These are phyloP conservation scores for Cryptus armator DNA, from an alignment of 2,888 invertebrate genomes.

Conservation along the genomic window DNA sequence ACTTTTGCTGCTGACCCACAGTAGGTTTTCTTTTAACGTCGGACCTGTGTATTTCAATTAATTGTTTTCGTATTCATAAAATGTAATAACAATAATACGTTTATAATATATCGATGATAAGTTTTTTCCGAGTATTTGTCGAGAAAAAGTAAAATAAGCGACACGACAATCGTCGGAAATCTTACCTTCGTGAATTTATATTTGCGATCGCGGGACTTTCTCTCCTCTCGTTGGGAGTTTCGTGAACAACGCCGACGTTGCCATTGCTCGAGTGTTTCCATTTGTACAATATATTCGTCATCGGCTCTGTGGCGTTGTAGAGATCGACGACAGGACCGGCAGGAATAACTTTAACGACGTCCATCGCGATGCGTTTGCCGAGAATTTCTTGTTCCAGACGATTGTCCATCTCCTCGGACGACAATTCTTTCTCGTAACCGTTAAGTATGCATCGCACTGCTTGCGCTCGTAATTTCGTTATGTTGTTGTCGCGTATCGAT, in stretches of 20 bases:
- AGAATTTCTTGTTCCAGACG: constrained; percentile 90
- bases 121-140: not conserved
- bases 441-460: constrained; percentile 92
- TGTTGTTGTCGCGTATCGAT: constrained; percentile 88
- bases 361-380: constrained; percentile 88
- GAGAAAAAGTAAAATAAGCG: not conserved
- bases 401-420: constrained; percentile 87
- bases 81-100: not conserved
- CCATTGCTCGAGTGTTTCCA: constrained; percentile 56
- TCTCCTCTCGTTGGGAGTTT: constrained; percentile 42
- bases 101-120: not conserved
- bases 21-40: constrained; percentile 72
- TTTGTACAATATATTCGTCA: constrained; percentile 58
- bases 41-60: constrained; percentile 72
- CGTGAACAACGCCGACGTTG: constrained; percentile 38
- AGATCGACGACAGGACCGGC: constrained; percentile 88
- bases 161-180: not conserved
- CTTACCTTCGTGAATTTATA: constrained; percentile 60
- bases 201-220: constrained; percentile 41
- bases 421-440: constrained; percentile 87
- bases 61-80: constrained; percentile 29
- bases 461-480: constrained; percentile 89
- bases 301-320: constrained; percentile 84
- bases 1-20: constrained; percentile 73
- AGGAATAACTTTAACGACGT: constrained; percentile 86